Conservation (phyloP, 2,113 vertebrate species). For the Balaenoptera acutorostrata region DNA sequence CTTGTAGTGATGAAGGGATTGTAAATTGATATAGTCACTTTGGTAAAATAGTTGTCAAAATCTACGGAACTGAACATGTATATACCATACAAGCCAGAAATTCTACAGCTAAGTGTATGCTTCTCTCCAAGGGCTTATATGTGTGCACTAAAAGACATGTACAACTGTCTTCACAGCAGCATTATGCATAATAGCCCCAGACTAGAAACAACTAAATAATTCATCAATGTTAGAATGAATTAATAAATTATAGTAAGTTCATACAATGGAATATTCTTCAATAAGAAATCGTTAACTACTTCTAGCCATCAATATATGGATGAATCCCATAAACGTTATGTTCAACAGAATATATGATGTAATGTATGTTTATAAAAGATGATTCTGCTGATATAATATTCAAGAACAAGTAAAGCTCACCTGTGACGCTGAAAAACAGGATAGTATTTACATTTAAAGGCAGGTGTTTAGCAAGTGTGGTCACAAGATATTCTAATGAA, state of each 20-base stretch:
- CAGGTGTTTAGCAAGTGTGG: not conserved
- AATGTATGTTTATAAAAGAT: not conserved
- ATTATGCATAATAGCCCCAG: not conserved
- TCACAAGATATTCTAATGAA: not conserved
- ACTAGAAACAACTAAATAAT: not conserved
- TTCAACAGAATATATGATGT: not conserved
- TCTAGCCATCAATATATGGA: not conserved
- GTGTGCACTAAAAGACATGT: not conserved
- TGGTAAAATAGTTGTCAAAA: not conserved
- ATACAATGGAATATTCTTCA: not conserved
- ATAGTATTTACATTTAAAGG: not conserved
- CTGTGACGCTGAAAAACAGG: not conserved
- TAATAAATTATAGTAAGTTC: not conserved
- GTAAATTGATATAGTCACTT: too few species aligned
- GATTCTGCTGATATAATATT: not conserved
- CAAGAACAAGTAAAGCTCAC: not conserved
- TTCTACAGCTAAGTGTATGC: too few species aligned
- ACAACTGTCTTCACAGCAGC: not conserved
- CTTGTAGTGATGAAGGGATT: too few species aligned
- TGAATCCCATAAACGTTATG: too few species aligned
- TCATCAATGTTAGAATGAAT: not conserved
- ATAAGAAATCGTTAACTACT: not conserved
- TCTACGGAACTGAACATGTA: not conserved
- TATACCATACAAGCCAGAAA: not conserved
- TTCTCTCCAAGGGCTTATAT: fast-evolving